These are phyloP conservation scores for Micromussa lordhowensis DNA, from an alignment of 92 coral and sea anemone species.

Conservation along the genomic window DNA sequence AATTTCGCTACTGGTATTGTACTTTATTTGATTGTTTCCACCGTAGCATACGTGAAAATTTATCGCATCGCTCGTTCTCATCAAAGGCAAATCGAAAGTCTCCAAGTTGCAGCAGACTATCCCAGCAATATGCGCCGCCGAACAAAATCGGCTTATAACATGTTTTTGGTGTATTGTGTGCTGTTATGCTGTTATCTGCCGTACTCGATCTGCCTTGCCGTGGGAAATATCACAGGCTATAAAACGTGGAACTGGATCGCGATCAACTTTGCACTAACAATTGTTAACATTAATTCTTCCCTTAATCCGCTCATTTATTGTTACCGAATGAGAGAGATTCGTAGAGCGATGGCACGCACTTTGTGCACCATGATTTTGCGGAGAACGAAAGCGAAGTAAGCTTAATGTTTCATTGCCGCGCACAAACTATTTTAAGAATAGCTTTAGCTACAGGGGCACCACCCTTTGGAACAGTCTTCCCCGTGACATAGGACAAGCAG, in stretches of 20 bases:
- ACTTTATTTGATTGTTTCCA: slow-evolving; percentile 7
- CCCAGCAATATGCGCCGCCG: background rate
- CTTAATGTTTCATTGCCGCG: too few relatives aligned
- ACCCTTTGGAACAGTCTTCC: too few relatives aligned
- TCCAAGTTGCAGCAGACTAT: background rate
- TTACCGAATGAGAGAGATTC: slow-evolving; percentile 45
- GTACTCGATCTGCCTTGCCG: slow-evolving; percentile 19
- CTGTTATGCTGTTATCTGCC: slow-evolving; percentile 40
- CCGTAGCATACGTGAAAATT: slow-evolving; percentile 35
- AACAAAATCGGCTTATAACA: slow-evolving; percentile 19
- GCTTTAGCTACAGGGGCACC: too few relatives aligned
- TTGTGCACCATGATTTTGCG: slow-evolving; percentile 3
- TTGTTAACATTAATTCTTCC: slow-evolving; percentile 38
- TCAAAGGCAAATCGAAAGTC: slow-evolving; percentile 16
- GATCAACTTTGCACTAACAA: slow-evolving; percentile 12
- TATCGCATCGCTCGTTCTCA: slow-evolving; percentile 28
- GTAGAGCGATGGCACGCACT: slow-evolving; percentile 33
- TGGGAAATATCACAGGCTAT: slow-evolving; percentile 22
- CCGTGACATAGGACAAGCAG: too few relatives aligned
- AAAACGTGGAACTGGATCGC: slow-evolving; percentile 29
- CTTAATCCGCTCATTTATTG: slow-evolving; percentile 50
- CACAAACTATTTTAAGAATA: too few relatives aligned
- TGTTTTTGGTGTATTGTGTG: slow-evolving; percentile 30
- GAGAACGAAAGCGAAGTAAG: background rate
- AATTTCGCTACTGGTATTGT: background rate